Evolutionary conservation across 2,113 vertebrate genomes (phyloP).

Genomic region (Desmodus rotundus): DNA sequence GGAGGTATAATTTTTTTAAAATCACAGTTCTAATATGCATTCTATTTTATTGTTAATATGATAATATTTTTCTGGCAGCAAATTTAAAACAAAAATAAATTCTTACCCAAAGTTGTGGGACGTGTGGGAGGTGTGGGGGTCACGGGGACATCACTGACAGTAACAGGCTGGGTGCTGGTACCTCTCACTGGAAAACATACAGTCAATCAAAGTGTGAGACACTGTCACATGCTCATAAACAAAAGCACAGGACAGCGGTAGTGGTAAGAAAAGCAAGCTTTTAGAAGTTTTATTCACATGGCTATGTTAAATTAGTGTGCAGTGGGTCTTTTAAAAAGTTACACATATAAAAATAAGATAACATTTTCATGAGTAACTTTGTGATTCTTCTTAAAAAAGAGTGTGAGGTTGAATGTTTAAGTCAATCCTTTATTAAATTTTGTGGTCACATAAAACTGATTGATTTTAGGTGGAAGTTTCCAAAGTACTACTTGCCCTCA

Average conservation of each 20-base stretch:
- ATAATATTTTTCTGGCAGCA: background rate
- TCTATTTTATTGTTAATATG: background rate
- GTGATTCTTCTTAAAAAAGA: background rate
- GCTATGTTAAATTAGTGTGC: background rate
- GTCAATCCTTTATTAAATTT: background rate
- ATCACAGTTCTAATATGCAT: background rate
- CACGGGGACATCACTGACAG: conserved; percentile 15
- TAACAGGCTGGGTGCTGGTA: background rate
- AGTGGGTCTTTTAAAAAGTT: background rate
- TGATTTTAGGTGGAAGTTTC: background rate
- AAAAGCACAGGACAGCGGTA: background rate
- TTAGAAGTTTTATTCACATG: background rate
- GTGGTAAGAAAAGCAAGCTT: background rate
- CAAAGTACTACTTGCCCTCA: background rate
- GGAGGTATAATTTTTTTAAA: background rate
- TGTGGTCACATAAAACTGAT: background rate
- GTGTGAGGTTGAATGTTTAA: background rate
- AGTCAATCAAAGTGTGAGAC: background rate
- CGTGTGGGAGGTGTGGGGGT: background rate
- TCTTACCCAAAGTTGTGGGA: conserved; percentile 67
- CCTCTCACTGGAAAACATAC: conserved; percentile 43
- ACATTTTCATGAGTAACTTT: background rate
- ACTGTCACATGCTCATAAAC: background rate
- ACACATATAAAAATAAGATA: background rate
- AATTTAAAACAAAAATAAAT: conserved; percentile 17